Base-by-base conservation (phyloP, 35 echinoderm and acorn worm species). In the Amphiura filiformis region DNA sequence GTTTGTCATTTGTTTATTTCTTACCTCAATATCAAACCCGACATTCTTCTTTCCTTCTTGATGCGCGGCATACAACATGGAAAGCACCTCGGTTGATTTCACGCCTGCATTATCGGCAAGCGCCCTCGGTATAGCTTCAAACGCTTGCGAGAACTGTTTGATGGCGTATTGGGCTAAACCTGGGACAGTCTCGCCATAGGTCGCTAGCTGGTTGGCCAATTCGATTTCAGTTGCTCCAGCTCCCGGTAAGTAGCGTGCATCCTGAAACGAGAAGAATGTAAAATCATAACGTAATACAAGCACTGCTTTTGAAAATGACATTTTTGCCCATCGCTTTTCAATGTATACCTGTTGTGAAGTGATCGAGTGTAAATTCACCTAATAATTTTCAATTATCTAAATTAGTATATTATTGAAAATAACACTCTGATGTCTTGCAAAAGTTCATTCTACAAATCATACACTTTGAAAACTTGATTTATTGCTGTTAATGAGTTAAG, bases 21-120 rank as follows among this genome's bases (percentile, higher is more conserved):
- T 39, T 81, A 98, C 96, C 86, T 98, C 96, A 86, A 94, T 94
- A 80, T 98, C 96, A 84, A 94, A 98, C 23, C 96, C 96, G 56
- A 87, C 80, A 84, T 94, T 94, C 37, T 91, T 79, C 52, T 98
- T 87, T 30, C 96, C 96, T 47, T 91, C 86, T 87, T 98, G 96
- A 56, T 98, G 96, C 33, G 96, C 96, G 22, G 96, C 96, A 75
- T 98, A 98, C 32, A 98, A 76, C 84, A 94, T 94, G 0, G 96
- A 98, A 30, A 98, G 52, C 31, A 98, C 89, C 38, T 98, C 96
- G 1, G 96, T 98, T 13, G 96, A 52, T 79, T 98, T 94, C 57
- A 98, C 92, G 52, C 96, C 96, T 15, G 92, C 96, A 40, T 98
- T 98, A 31, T 98, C 96, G 34, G 96, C 85, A 32, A 98, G 84